Conservation (phyloP, 2,113 vertebrate genomes). For the Crypturellus undulatus region DNA sequence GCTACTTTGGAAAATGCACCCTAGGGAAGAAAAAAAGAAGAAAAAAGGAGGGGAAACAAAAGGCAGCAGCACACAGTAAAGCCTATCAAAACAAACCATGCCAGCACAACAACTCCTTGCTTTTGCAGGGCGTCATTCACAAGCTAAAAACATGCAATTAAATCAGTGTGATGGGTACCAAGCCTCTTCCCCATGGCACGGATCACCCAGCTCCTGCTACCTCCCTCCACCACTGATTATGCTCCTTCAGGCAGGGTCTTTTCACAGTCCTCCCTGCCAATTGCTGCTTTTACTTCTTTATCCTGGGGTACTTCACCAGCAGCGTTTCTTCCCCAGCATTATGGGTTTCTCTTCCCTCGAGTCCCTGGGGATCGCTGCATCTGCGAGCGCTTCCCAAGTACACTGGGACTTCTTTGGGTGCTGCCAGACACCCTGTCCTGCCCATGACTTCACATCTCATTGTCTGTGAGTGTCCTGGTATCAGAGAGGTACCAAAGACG, state of each 20-base stretch:
- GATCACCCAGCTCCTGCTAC: neutral
- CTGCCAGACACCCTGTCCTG: neutral
- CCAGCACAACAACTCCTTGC: neutral
- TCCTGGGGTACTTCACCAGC: neutral
- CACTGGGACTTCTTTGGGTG: neutral
- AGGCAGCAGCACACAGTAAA: neutral
- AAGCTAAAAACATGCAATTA: neutral
- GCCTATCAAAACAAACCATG: neutral
- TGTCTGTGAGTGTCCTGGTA: fast-evolving
- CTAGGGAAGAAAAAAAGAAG: neutral
- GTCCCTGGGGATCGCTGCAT: neutral
- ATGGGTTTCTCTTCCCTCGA: neutral
- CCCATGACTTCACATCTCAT: fast-evolving
- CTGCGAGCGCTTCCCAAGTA: neutral
- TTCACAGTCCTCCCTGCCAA: neutral
- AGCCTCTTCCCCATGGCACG: neutral
- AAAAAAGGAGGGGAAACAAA: neutral
- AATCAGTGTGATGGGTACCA: fast-evolving
- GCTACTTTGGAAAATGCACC: neutral
- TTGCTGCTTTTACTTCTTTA: neutral
- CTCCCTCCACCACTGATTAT: neutral
- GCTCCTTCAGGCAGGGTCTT: neutral
- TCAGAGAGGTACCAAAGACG: neutral
- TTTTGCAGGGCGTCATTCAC: neutral
- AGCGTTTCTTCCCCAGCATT: neutral